Evolutionary conservation across 37 sponge, comb jelly and placozoan species (phyloP), one percentile per base, ranked within the genome.

Genomic region (Haliclona indistincta): DNA sequence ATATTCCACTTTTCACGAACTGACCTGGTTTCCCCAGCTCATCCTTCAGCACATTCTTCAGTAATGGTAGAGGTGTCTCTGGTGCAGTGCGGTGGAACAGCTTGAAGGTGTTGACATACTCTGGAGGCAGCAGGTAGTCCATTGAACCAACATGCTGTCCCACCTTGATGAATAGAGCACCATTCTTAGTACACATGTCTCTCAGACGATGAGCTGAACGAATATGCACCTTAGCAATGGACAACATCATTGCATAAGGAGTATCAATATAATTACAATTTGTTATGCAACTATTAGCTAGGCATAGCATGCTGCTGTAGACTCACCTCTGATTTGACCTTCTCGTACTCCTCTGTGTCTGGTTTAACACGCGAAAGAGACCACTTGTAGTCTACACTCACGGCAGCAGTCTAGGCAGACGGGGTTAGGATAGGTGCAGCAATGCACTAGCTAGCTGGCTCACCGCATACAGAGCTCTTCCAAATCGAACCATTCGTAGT

Each of bases 101-200:
- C 55, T 96, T 96, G 76, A 96, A 90, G 13, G 91, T 81, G 30
- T 77, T 56, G 3, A 93, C 93, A 64, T 96, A 96, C 43, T 92
- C 93, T 2, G 35, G 37, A 1, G 97, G 97, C 1, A 96, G 86
- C 17, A 96, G 87, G 69, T 96, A 96, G 30, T 96, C 93, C 55
- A 96, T 64, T 1, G 97, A 84, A 5, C 91, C 97, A 15, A 96
- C 70, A 72, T 93, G 91, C 73, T 96, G 97, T 1, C 97, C 97
- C 11, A 90, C 87, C 73, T 96, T 96, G 65, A 96, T 86, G 65
- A 86, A 96, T 45, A 93, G 70, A 0, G 94, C 97, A 20, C 97
- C 93, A 67, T 96, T 92, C 44, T 62, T 49, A 63, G 81, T 77
- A 55, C 97, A 96, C 73, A 93, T 81, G 3, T 58, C 49, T 19